phyloP scores from a whole-genome alignment of 2,888 invertebrate species.

The Geotrupes spiniger region DNA sequence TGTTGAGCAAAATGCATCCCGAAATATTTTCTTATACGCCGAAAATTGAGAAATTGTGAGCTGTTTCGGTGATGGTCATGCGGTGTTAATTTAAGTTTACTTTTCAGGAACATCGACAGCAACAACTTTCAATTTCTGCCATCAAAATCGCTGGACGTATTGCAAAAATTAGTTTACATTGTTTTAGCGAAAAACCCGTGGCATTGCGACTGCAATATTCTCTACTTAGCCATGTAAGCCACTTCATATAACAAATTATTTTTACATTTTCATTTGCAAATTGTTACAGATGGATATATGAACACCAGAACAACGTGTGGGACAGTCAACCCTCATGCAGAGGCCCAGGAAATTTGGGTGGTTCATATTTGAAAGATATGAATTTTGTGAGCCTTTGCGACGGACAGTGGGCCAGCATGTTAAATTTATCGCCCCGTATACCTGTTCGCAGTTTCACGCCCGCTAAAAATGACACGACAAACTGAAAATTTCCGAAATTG shows the following conservation, averaged over 20 bases:
- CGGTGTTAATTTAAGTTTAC: not conserved
- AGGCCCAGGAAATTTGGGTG: conserved; percentile 70
- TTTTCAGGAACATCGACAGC: conserved; percentile 68
- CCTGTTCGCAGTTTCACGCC: conserved; percentile 47
- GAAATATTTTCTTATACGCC: conserved; percentile 62
- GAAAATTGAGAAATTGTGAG: conserved; percentile 70
- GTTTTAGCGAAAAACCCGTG: conserved; percentile 75
- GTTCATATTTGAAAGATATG: conserved; percentile 64
- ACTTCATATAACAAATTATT: conserved; percentile 23
- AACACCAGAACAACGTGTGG: conserved; percentile 66
- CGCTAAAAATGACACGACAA: not conserved
- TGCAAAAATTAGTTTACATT: conserved; percentile 62
- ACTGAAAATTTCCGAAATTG: not conserved
- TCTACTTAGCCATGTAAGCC: conserved; percentile 68
- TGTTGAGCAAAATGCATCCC: conserved; percentile 62
- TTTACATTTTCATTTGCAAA: not conserved
- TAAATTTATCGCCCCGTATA: conserved; percentile 63
- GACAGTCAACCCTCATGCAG: conserved; percentile 69
- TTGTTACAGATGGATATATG: conserved; percentile 62
- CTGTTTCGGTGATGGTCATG: conserved; percentile 26
- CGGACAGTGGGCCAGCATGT: conserved; percentile 78
- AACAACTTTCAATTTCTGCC: conserved; percentile 70
- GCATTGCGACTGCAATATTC: conserved; percentile 76
- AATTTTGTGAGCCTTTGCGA: conserved; percentile 71
- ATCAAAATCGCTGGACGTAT: conserved; percentile 62